Base-by-base conservation (phyloP, 2,113 vertebrate genomes). In the Crotophaga sulcirostris region DNA sequence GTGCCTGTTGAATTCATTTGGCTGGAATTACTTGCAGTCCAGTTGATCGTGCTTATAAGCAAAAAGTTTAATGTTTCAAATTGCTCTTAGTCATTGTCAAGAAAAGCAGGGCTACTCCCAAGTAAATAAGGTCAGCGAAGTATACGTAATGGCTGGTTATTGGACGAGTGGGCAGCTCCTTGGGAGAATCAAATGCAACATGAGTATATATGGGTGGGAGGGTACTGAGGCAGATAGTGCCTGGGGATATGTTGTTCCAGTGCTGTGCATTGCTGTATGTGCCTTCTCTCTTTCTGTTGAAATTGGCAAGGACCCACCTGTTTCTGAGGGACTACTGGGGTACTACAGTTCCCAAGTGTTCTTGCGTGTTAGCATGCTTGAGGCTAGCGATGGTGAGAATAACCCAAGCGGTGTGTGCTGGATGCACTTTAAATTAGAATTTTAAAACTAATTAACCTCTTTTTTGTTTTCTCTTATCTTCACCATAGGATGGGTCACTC, bases 401-500 rank as follows among this genome's bases (percentile, higher is more conserved):
- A 33, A 70, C 29, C 38, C 51, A 49, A 56, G 33, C 67, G 29
- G 10, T n/a, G 4, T 31, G 64, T 58, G 25, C 21, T 59, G 16
- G 6, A 28, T n/a, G n/a, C n/a, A n/a, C 52, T 90, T 72, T 82
- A 38, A 72, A 75, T 29, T 6, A 55, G 9, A 59, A 40, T 75
- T 90, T 79, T 73, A 47, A 74, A 64, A 45, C 3, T 25, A 5
- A 36, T 63, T 74, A 56, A 77, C 2, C 2, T 47, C 12, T 66
- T 59, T 38, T 58, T 59, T 29, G 8, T 13, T 55, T 93, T 42
- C 6, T 9, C 66, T 88, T 63, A 9, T 74, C 33, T 70, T n/a
- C 10, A 9, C 63, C 76, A 28, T 91, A 99, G 99, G 99, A 99
- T 70, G 99, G 99, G 86, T 99, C 99, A 56, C 97, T 99, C 98